These are phyloP conservation scores for Oryzaephilus surinamensis DNA, from an alignment of 1,140 invertebrate genomes.

Conservation along the genomic window DNA sequence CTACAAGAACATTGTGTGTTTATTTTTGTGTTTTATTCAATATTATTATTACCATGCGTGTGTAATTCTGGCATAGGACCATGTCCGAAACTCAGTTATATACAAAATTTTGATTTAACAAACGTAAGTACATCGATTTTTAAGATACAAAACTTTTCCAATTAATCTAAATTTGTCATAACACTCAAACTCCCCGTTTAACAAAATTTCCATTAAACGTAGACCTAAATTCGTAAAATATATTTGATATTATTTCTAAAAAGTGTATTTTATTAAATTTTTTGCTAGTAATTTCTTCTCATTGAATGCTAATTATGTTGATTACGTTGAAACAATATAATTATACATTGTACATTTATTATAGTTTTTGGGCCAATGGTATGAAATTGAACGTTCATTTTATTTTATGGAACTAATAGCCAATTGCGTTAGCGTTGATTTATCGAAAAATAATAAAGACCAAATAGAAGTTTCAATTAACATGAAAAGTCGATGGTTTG, in stretches of 20 bases:
- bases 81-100: too few relatives aligned
- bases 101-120: too few relatives aligned
- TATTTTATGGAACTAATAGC: slow-evolving; percentile 55
- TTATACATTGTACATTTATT: slow-evolving; percentile 18
- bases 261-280: slow-evolving; percentile 1
- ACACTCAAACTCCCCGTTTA: too few relatives aligned
- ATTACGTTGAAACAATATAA: neutral
- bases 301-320: neutral
- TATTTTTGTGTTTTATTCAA: too few relatives aligned
- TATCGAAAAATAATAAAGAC: slow-evolving; percentile 39
- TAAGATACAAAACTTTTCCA: too few relatives aligned
- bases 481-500: slow-evolving; percentile 51
- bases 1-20: too few relatives aligned
- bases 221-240: slow-evolving; percentile 4
- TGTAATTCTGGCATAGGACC: too few relatives aligned
- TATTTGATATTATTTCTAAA: neutral
- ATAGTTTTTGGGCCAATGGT: slow-evolving; percentile 59
- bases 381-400: slow-evolving; percentile 59
- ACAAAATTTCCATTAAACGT: too few relatives aligned
- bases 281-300: neutral
- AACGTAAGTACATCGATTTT: too few relatives aligned
- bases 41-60: too few relatives aligned
- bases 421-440: slow-evolving; percentile 51
- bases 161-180: too few relatives aligned
- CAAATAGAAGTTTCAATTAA: slow-evolving; percentile 46